phyloP scores from a whole-genome alignment of 2,797 vertebrate species.

The Poecilia wingei region DNA sequence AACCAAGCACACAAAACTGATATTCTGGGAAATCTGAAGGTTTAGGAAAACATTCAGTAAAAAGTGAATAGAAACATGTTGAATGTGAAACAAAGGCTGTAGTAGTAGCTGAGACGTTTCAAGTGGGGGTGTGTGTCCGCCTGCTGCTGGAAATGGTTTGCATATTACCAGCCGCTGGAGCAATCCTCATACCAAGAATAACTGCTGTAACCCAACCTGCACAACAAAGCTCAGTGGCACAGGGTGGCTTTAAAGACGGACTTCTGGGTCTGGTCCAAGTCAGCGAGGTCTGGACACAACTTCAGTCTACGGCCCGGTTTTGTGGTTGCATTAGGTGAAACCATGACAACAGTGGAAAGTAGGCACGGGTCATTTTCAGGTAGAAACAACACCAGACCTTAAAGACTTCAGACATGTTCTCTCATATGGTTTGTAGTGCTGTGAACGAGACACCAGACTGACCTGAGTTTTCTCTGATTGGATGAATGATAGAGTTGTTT shows the following conservation, averaged over 20 bases:
- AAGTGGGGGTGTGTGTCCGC: neutral
- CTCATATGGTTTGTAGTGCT: neutral
- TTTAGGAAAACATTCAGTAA: neutral
- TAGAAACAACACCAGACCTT: neutral
- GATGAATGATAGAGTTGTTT: neutral
- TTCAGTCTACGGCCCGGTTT: neutral
- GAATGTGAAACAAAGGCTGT: neutral
- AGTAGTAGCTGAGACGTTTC: neutral
- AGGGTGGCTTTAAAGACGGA: slow-evolving; percentile 11
- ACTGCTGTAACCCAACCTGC: slow-evolving; percentile 48
- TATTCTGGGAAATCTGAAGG: neutral
- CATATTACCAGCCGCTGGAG: slow-evolving; percentile 17
- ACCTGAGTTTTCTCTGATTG: neutral
- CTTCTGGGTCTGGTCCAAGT: slow-evolving; percentile 7
- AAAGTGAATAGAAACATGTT: neutral
- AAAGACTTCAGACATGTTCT: neutral
- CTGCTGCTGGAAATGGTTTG: slow-evolving; percentile 11
- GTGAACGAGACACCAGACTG: neutral
- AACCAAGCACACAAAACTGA: neutral
- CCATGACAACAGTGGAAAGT: neutral
- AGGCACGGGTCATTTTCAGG: neutral
- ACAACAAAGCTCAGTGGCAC: slow-evolving; percentile 18
- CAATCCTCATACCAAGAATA: slow-evolving; percentile 39
- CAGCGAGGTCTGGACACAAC: neutral
- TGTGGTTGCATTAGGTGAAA: neutral